Evolutionary conservation across 2,888 invertebrate genomes (phyloP).

Genomic region (Halocaridina rubra): DNA sequence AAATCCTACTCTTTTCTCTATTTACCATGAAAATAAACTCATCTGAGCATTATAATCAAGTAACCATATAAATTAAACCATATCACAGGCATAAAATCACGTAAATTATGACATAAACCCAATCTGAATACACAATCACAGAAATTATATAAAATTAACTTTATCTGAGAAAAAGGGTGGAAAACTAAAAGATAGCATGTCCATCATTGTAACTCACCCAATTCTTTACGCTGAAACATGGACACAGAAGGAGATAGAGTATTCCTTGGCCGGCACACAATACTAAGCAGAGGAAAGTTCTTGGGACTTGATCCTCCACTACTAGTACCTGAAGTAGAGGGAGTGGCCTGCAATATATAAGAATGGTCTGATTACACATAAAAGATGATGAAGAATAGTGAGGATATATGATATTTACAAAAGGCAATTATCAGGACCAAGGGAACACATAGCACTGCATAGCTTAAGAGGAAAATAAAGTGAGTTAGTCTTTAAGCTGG

Average conservation of each 20-base stretch:
- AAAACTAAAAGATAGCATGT: no score
- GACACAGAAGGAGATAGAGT: constrained; percentile 45
- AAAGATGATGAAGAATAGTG: background rate
- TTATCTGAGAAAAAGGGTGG: no score
- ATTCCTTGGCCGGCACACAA: constrained; percentile 47
- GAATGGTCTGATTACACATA: background rate
- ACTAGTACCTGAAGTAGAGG: background rate
- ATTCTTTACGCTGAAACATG: constrained; percentile 49
- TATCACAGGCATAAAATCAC: no score
- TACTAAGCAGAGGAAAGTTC: constrained; percentile 32
- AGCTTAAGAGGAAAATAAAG: background rate
- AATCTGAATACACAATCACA: no score
- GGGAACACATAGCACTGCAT: background rate
- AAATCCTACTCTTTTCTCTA: no score
- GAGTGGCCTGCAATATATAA: background rate
- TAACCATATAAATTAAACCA: no score
- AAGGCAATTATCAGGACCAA: background rate
- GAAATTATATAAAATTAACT: no score
- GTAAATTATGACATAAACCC: no score
- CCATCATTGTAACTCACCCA: constrained; percentile 51
- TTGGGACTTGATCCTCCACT: background rate
- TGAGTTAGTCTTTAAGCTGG: background rate
- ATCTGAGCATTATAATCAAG: no score
- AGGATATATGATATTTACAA: background rate
- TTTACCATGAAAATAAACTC: no score